Conservation (phyloP, 2,797 vertebrate genomes). For the Cossypha dichroa region DNA sequence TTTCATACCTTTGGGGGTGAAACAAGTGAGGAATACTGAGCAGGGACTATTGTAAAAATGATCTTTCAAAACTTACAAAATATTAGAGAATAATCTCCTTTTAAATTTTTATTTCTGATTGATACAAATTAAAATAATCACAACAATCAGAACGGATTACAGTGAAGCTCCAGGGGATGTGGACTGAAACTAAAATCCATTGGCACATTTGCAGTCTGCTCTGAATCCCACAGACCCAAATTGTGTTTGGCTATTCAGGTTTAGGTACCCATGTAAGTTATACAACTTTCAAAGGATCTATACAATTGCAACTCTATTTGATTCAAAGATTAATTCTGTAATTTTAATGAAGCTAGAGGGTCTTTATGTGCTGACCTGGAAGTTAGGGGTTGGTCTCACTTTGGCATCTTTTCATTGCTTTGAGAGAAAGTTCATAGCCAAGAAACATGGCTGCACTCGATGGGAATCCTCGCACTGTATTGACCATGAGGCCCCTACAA, state of each 20-base stretch:
- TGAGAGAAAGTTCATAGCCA: slow-evolving; percentile 91
- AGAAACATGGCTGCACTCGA: slow-evolving; percentile 95
- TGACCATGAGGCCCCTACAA: slow-evolving; percentile 88
- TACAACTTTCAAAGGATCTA: background rate
- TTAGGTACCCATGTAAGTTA: background rate
- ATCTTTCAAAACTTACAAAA: background rate
- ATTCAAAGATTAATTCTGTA: background rate
- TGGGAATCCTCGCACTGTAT: slow-evolving; percentile 92
- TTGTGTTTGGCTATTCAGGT: background rate
- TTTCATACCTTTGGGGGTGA: background rate
- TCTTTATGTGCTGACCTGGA: slow-evolving; percentile 68
- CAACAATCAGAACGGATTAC: background rate
- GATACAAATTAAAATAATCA: background rate
- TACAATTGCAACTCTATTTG: background rate
- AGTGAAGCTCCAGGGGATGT: background rate
- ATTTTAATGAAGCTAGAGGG: background rate
- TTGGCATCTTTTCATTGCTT: slow-evolving; percentile 81
- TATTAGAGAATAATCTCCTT: background rate
- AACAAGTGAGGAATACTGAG: background rate
- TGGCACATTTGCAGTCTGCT: background rate
- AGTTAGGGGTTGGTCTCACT: slow-evolving; percentile 63
- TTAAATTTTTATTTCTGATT: background rate
- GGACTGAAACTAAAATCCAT: background rate
- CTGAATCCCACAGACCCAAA: background rate
- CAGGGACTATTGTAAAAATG: background rate